These are phyloP conservation scores for Xiphophorus maculatus DNA, from an alignment of 2,113 vertebrate species.

Conservation along the genomic window DNA sequence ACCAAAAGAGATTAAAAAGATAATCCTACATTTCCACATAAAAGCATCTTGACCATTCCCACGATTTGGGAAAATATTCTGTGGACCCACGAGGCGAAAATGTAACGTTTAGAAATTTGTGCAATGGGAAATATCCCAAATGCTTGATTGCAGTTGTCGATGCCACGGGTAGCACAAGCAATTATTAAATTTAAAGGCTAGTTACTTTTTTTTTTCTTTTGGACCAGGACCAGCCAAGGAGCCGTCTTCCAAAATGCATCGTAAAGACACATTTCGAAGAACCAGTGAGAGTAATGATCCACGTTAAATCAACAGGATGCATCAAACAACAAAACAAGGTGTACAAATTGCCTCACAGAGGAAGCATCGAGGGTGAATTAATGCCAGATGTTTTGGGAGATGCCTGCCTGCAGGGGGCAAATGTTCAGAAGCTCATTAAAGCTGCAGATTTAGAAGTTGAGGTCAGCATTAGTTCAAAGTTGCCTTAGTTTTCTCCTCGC, in stretches of 20 bases:
- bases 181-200: background rate
- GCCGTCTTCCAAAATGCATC: background rate
- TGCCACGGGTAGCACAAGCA: background rate
- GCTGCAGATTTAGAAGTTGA: constrained; percentile 27
- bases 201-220: background rate
- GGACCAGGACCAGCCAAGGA: background rate
- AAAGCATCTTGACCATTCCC: no score
- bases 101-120: no score
- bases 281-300: background rate
- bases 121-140: no score
- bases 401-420: constrained; percentile 41
- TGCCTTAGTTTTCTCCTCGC: constrained; percentile 14
- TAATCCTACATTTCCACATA: no score
- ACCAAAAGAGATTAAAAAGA: no score
- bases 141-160: no score
- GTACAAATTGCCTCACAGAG: background rate
- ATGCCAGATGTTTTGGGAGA: constrained; percentile 49
- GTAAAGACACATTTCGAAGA: background rate
- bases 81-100: no score
- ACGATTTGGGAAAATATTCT: no score
- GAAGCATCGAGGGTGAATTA: constrained; percentile 20
- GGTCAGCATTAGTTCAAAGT: constrained; percentile 25
- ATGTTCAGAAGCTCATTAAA: constrained; percentile 40
- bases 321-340: constrained; percentile 9
- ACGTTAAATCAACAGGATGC: background rate